phyloP scores from a whole-genome alignment of 2,113 vertebrate genomes.

The Rhineura floridana region DNA sequence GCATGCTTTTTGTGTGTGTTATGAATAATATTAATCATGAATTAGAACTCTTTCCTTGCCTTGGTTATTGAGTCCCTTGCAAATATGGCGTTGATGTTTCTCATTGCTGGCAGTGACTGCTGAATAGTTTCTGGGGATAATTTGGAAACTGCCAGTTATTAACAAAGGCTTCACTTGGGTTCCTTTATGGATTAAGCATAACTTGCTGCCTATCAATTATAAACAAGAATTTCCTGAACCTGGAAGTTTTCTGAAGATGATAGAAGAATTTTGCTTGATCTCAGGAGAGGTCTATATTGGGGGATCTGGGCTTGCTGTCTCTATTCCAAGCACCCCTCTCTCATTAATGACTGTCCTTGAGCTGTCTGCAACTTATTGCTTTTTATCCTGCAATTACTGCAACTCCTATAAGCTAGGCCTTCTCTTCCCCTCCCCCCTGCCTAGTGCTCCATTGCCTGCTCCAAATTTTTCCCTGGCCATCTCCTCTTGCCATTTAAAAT shows the following conservation, averaged over 20 bases:
- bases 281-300: background rate
- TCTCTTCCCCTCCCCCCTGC: too few species aligned
- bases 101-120: background rate
- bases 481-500: background rate
- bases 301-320: background rate
- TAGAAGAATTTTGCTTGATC: background rate
- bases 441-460: background rate
- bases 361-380: background rate
- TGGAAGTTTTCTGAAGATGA: background rate
- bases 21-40: slow-evolving; percentile 14
- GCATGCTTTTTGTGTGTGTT: background rate
- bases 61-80: background rate
- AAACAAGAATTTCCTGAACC: background rate
- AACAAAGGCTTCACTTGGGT: background rate
- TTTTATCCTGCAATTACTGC: background rate
- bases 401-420: background rate
- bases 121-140: background rate
- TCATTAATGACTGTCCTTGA: background rate
- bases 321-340: background rate
- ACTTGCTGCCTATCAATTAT: background rate
- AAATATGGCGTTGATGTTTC: background rate
- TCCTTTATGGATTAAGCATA: background rate
- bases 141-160: background rate
- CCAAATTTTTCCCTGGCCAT: too few species aligned
- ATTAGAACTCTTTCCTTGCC: background rate